Evolutionary conservation across 2,888 invertebrate genomes (phyloP).

Genomic region (Matsumyia berberina): DNA sequence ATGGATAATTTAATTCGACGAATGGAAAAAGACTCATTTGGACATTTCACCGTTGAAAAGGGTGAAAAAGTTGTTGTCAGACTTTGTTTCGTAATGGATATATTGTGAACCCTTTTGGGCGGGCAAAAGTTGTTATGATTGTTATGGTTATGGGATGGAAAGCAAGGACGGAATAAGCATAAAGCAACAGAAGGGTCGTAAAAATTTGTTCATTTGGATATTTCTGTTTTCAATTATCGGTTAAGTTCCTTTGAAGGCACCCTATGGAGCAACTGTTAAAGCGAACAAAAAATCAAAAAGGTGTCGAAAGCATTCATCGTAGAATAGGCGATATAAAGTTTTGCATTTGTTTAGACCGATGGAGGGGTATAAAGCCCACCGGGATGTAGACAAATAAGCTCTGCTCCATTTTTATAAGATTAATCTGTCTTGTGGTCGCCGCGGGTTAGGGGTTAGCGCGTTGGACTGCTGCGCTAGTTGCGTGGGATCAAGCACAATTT

Average conservation of each 20-base stretch:
- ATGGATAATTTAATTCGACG: slow-evolving; percentile 26
- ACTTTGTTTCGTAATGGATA: slow-evolving; percentile 35
- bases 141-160: slow-evolving; percentile 48
- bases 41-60: slow-evolving; percentile 30
- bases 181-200: background rate
- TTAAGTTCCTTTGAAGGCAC: background rate
- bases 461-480: no score
- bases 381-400: no score
- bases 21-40: slow-evolving; percentile 44
- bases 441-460: no score
- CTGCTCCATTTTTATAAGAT: no score
- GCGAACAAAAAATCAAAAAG: no score
- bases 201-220: background rate
- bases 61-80: slow-evolving; percentile 47
- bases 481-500: no score
- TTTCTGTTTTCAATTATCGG: background rate
- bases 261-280: no score
- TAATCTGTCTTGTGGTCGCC: no score
- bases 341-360: no score
- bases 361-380: no score
- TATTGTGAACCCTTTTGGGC: slow-evolving; percentile 1
- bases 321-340: no score
- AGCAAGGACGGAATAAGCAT: background rate
- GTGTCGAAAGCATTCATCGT: no score
- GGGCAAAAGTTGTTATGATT: slow-evolving; percentile 42